Percentiles rank a stretch among this genome's conserved stretches.
Evolutionary conservation across 1,140 invertebrate species (phyloP).

Genomic region (Dinoponera quadriceps): DNA sequence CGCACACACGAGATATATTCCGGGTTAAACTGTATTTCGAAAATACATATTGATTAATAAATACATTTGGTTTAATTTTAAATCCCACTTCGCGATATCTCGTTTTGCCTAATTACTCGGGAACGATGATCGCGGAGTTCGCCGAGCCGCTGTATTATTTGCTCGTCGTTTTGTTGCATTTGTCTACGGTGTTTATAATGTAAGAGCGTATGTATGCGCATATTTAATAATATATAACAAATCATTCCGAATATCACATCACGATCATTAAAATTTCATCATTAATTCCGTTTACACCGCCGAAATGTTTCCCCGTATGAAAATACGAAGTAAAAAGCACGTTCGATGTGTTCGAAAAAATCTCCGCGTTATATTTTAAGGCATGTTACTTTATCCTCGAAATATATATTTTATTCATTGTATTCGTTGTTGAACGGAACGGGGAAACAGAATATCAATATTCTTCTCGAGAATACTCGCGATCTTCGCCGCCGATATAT

Average conservation of each 20-base stretch:
- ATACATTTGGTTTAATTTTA: constrained; percentile 48
- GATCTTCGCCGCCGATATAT: too few species aligned
- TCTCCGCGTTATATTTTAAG: background rate
- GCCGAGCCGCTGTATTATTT: constrained; percentile 48
- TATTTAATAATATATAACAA: constrained; percentile 50
- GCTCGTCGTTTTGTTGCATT: constrained; percentile 45
- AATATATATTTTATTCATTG: background rate
- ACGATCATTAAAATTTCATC: constrained; percentile 46
- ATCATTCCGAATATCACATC: constrained; percentile 45
- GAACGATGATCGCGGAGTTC: background rate
- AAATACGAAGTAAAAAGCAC: constrained; percentile 30
- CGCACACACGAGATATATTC: constrained; percentile 10
- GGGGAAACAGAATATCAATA: background rate
- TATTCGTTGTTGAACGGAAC: background rate
- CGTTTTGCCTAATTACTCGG: constrained; percentile 47
- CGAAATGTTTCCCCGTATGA: constrained; percentile 8
- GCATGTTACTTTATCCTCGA: background rate
- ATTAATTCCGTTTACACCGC: constrained; percentile 30
- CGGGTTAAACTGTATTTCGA: constrained; percentile 16
- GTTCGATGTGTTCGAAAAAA: background rate
- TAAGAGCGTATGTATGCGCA: constrained; percentile 12
- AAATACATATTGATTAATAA: constrained; percentile 47
- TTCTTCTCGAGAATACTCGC: background rate
- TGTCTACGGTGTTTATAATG: constrained; percentile 34
- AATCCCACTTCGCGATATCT: constrained; percentile 44